These are phyloP conservation scores for Brienomyrus brachyistius DNA, from an alignment of 2,113 vertebrate species.

Conservation along the genomic window DNA sequence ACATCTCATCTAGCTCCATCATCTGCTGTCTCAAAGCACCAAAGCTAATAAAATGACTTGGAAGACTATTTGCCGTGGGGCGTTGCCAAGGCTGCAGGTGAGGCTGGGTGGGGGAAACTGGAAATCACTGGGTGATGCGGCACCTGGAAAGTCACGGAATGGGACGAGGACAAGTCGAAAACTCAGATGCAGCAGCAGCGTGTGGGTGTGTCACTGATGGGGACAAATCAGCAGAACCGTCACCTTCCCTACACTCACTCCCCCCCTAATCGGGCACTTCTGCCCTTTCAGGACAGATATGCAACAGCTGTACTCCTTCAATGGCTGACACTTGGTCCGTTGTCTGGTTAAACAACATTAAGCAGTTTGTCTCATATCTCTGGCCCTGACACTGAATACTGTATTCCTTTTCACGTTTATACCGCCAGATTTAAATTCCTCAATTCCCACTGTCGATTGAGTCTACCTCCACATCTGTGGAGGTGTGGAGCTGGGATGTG, in stretches of 20 bases:
- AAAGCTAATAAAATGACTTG: background rate
- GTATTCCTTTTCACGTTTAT: background rate
- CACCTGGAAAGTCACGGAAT: background rate
- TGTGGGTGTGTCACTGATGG: background rate
- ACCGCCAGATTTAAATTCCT: background rate
- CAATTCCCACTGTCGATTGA: background rate
- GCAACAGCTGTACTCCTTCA: background rate
- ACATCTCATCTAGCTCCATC: background rate
- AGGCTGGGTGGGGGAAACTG: background rate
- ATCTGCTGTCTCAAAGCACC: background rate
- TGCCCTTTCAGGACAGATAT: conserved; percentile 1
- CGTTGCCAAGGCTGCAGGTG: background rate
- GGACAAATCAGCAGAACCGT: background rate
- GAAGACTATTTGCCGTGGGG: background rate
- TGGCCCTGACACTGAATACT: background rate
- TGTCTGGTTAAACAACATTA: background rate
- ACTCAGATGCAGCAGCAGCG: background rate
- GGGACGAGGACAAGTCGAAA: background rate
- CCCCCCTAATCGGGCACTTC: background rate
- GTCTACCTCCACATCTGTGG: background rate
- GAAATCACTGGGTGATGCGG: background rate
- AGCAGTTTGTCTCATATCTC: background rate
- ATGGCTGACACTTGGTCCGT: background rate
- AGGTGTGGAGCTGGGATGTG: background rate
- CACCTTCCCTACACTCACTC: conserved; percentile 2